Base-by-base conservation (phyloP, 2,797 vertebrate genomes). In the Ctenosaura bakeri region DNA sequence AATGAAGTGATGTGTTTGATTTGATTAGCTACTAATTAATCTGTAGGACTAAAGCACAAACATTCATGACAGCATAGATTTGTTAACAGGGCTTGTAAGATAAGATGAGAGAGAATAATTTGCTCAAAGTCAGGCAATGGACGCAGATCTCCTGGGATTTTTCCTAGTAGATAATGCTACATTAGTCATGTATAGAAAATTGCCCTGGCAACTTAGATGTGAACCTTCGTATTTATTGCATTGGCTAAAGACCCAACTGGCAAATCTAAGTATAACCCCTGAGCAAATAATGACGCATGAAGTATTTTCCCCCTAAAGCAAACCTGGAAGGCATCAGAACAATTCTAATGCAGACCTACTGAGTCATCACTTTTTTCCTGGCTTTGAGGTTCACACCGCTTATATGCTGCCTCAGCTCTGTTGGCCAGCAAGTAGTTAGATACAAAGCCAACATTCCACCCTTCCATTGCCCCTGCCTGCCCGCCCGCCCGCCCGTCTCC, bases 401-500 rank as follows among this genome's bases (percentile, higher is more conserved):
- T 62, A 24, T 29, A 20, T 84, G 26, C 81, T 86, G 62, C 42
- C 73, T 89, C 73, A 82, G 77, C 83, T 64, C 5, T 18, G 26
- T 52, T 78, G 79, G 32, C 77, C 0, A 24, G 86, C 66, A 64
- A 86, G 38, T 35, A 22, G 76, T 0, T 0, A 91, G 54, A 90
- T 1, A 0, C 0, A 0, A 50, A 73, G 77, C 88, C 90, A 88
- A 59, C 69, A 66, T 86, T 71, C 82, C 42, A 73, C 38, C 35
- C 56, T 0, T 0, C 86, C 85, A 10, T 0, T 88, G 91, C 52
- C 80, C 88, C 82, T 91, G 35, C 88, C 78, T 93, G 77, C 76
- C 74, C 64, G 64, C 22, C n/a, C 42, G 73, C 90, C 83, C 90
- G 32, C 88, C 83, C 93, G 86, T 10, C 62, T 59, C 1, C 59